Evolutionary conservation across 2,797 vertebrate genomes (phyloP).

Genomic region (Dermochelys coriacea): DNA sequence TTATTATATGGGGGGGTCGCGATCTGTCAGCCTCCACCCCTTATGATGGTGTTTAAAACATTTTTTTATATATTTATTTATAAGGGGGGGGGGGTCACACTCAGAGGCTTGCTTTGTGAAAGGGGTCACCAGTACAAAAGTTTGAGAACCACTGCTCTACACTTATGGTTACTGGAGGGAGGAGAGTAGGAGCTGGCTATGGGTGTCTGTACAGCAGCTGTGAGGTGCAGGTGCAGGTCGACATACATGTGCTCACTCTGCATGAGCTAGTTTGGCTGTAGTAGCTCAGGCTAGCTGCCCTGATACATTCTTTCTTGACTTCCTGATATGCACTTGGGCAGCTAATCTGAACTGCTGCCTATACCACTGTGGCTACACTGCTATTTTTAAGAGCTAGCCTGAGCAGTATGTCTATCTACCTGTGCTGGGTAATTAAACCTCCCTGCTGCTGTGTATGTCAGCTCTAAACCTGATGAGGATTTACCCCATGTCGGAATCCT

Average conservation of each 20-base stretch:
- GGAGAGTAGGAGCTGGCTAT: not conserved
- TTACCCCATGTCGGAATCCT: not conserved
- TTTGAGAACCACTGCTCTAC: not conserved
- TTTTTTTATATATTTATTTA: no score
- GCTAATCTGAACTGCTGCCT: not conserved
- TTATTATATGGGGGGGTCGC: no score
- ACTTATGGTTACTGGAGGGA: not conserved
- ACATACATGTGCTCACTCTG: not conserved
- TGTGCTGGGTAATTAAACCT: not conserved
- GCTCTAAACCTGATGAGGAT: constrained; percentile 15
- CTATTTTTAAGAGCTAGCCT: not conserved
- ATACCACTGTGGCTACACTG: not conserved
- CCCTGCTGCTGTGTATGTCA: not conserved
- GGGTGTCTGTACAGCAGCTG: not conserved
- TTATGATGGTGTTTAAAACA: no score
- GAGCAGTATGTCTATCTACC: not conserved
- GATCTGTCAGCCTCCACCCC: no score
- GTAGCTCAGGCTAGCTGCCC: not conserved
- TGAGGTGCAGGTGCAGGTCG: not conserved
- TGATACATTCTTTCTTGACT: not conserved
- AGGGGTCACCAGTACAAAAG: no score
- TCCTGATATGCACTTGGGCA: not conserved
- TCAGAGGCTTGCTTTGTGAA: no score
- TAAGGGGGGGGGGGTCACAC: no score
- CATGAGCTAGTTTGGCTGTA: not conserved